Evolutionary conservation across 1,140 invertebrate species (phyloP), one percentile per base, ranked within the genome.

Genomic region (Proales similis): DNA sequence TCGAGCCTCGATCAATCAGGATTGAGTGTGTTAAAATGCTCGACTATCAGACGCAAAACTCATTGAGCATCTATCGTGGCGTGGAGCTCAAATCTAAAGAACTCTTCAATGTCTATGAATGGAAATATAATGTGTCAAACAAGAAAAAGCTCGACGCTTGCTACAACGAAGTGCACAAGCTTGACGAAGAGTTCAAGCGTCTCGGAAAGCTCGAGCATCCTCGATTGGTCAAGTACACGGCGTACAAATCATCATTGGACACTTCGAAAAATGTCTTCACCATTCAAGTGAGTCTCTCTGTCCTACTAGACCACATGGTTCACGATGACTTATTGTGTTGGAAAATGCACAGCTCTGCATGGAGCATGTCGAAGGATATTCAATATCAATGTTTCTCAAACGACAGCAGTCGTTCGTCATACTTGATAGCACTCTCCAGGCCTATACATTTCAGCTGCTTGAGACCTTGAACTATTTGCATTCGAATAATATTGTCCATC

Each of bases 401-500:
- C 27, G 77, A 68, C 64, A 78, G 78, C 67, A 78, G 78, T 70
- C 78, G 79, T 48, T 76, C 78, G 43, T 72, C 82, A 57, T 81
- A 78, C 39, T 72, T n/a, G 46, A 83, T 12, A 80, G 81, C 64
- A 70, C 82, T 45, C 67, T 87, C 19, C 79, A 82, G 11, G 77
- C 81, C 70, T 80, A 85, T 64, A 79, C 82, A 1, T 73, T 71
- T 5, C 83, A 82, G 42, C 77, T 87, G 19, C 70, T 88, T 0
- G 77, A 80, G 45, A 83, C 82, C 2, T 67, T 89, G 4, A 73
- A 81, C 14, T 86, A 82, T 70, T 73, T 89, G 11, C 86, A 88
- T 68, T 76, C 81, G 42, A 86, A 87, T 69, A 84, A 84, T 67
- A 81, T 88, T 6, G 83, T 86, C 1, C 86, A 88, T 70, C 85